A percentile compares a stretch with the other conserved stretches of the same genome.
Conservation (phyloP, 2,888 invertebrate genomes). For the Sarcophaga rosellei region DNA sequence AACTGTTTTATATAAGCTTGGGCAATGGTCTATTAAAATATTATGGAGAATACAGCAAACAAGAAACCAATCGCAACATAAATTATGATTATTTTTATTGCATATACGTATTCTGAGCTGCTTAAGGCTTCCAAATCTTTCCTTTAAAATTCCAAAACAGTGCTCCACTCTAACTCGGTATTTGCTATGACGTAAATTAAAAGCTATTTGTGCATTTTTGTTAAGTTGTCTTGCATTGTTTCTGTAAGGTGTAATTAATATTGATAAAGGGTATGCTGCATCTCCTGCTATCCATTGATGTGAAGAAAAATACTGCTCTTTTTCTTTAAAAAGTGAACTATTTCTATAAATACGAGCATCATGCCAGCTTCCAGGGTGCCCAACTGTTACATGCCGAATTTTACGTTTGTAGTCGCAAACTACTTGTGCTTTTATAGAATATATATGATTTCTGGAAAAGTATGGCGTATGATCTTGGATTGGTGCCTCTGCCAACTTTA, state of each 20-base stretch:
- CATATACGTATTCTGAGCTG: conserved; percentile 14
- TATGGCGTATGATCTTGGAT: no score
- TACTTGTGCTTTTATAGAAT: no score
- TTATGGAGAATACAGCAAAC: no score
- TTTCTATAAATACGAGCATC: no score
- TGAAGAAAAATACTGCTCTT: no score
- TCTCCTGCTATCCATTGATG: conserved; percentile 25
- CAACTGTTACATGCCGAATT: no score
- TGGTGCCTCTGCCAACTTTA: no score
- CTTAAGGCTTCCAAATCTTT: conserved; percentile 25
- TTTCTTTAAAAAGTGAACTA: no score
- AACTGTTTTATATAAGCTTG: conserved; percentile 6
- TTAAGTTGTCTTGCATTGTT: conserved; percentile 37
- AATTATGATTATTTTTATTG: not conserved
- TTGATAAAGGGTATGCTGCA: conserved; percentile 29
- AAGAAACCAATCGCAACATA: no score
- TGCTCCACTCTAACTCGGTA: not conserved
- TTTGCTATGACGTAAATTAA: conserved; percentile 28
- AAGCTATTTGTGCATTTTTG: not conserved
- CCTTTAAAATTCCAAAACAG: conserved; percentile 15
- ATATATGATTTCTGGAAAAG: no score
- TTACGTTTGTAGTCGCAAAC: no score
- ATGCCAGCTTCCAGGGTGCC: not conserved
- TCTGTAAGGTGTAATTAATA: conserved; percentile 15
- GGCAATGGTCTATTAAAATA: conserved; percentile 1